These are phyloP conservation scores for Sebastes kiyomatsui DNA, from an alignment of 2,797 vertebrate genomes.

Conservation along the genomic window DNA sequence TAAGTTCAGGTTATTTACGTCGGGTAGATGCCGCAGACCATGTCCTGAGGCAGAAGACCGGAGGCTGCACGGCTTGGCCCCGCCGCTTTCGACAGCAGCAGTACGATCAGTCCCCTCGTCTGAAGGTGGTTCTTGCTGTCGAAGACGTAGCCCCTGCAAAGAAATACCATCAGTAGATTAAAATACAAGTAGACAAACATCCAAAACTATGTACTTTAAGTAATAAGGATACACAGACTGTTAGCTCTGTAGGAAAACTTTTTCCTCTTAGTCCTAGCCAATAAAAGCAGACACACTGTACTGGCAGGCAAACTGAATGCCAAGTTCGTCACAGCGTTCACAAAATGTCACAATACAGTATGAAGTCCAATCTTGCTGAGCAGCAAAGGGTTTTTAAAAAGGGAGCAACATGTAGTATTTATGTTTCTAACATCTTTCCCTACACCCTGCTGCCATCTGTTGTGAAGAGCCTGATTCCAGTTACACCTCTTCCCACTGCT, in stretches of 20 bases:
- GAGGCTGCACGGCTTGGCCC: slow-evolving; percentile 84
- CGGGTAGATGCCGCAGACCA: slow-evolving; percentile 96
- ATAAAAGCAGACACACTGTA: neutral
- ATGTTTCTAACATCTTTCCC: neutral
- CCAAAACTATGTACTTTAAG: neutral
- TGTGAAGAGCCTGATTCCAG: neutral
- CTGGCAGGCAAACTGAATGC: neutral
- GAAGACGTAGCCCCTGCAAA: slow-evolving; percentile 89
- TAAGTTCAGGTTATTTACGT: slow-evolving; percentile 79
- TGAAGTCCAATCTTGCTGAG: neutral
- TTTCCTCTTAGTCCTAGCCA: neutral
- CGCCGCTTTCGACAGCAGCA: slow-evolving; percentile 95
- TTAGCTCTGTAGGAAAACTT: neutral
- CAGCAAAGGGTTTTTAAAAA: neutral
- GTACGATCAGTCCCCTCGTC: slow-evolving; percentile 91
- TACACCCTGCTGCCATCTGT: neutral
- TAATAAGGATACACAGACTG: neutral
- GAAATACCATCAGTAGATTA: neutral
- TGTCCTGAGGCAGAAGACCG: slow-evolving; percentile 83
- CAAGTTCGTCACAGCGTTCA: neutral
- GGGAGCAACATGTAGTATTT: neutral
- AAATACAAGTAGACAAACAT: neutral
- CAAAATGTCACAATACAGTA: neutral
- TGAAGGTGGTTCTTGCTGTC: slow-evolving; percentile 93
- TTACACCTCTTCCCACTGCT: neutral